Conservation (phyloP, 2,888 invertebrate species). For the Augochlorella aurata region DNA sequence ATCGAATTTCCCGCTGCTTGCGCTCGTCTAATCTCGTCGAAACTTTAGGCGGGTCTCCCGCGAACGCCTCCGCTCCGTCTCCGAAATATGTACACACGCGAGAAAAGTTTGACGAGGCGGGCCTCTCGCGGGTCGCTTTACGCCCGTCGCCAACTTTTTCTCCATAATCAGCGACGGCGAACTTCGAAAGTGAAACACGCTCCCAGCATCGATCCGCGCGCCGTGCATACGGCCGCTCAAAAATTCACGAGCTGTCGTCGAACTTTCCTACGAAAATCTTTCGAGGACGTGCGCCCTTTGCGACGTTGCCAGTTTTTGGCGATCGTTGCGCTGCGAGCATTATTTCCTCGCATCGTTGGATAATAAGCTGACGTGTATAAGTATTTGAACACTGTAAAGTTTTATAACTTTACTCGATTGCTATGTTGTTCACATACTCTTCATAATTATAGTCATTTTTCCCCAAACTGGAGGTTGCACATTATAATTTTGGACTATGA, state of each 20-base stretch:
- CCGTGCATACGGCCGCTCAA: not conserved
- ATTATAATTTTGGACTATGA: too few species aligned
- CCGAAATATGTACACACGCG: conserved; percentile 5
- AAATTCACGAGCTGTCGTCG: not conserved
- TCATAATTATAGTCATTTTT: too few species aligned
- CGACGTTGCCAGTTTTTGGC: too few species aligned
- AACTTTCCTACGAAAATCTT: not conserved
- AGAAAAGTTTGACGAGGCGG: conserved; percentile 1
- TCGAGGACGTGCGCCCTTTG: too few species aligned
- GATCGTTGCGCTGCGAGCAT: too few species aligned
- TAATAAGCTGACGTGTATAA: too few species aligned
- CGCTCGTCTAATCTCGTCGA: conserved; percentile 39
- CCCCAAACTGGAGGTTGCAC: too few species aligned
- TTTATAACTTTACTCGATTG: too few species aligned
- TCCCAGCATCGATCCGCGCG: not conserved
- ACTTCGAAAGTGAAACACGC: conserved; percentile 11
- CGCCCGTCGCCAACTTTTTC: not conserved
- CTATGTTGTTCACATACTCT: too few species aligned
- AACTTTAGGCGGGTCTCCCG: conserved; percentile 10
- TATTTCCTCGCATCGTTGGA: too few species aligned
- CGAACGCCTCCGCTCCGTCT: not conserved
- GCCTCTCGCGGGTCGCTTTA: not conserved
- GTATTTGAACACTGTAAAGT: too few species aligned
- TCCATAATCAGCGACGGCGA: not conserved
- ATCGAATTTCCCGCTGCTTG: conserved; percentile 33